phyloP scores from a whole-genome alignment of 2,797 vertebrate genomes.

The Ptychadena robeensis region DNA sequence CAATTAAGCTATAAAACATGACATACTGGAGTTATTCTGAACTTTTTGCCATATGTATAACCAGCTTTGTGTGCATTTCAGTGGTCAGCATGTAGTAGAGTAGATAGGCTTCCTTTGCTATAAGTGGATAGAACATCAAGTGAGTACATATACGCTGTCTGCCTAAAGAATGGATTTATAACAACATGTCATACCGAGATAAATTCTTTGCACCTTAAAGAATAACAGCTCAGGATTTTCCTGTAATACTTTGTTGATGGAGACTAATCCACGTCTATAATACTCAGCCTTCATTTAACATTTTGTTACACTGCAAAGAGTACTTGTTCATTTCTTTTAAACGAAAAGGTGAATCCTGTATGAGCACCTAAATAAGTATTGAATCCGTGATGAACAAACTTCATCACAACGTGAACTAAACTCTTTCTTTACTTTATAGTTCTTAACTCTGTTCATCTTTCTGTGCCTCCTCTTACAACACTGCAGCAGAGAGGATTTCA shows the following conservation, averaged over 20 bases:
- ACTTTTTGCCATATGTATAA: no score
- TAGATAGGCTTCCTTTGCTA: not conserved
- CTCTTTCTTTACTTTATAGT: no score
- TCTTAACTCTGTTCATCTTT: no score
- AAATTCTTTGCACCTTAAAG: constrained; percentile 19
- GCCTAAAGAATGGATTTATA: not conserved
- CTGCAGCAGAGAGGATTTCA: no score
- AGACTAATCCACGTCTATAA: not conserved
- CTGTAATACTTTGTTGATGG: not conserved
- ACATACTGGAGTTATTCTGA: no score
- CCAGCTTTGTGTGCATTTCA: no score
- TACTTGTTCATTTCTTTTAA: not conserved
- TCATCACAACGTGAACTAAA: no score
- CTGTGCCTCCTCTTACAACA: no score
- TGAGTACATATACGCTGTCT: not conserved
- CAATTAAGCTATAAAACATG: no score
- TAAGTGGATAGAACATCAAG: not conserved
- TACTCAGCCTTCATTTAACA: not conserved
- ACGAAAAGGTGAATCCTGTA: not conserved
- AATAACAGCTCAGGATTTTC: not conserved
- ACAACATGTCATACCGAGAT: not conserved
- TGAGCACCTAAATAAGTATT: not conserved
- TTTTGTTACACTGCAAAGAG: not conserved
- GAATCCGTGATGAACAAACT: no score
- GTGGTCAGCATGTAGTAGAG: not conserved